A percentile compares a stretch with the other conserved stretches of the same genome.
phyloP scores from a whole-genome alignment of 2,797 vertebrate species.

The Epinephelus coioides region DNA sequence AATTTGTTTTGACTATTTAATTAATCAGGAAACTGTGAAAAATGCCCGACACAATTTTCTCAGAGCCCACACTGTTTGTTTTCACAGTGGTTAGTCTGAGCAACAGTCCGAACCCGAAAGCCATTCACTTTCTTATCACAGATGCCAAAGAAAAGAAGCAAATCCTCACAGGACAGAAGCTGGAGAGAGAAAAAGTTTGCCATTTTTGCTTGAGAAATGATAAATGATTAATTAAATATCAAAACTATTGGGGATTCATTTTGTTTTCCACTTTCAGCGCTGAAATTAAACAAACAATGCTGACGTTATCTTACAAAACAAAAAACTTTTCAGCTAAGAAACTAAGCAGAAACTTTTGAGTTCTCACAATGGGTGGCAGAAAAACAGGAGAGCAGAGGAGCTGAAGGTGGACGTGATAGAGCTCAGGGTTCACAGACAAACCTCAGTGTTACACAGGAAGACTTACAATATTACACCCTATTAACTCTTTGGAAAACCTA shows the following conservation, averaged over 20 bases:
- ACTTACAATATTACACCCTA: background rate
- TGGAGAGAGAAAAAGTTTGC: background rate
- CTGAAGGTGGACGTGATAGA: slow-evolving; percentile 4
- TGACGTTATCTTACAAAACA: background rate
- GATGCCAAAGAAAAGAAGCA: background rate
- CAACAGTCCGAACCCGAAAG: background rate
- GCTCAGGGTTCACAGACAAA: slow-evolving; percentile 24
- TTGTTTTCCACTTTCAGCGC: background rate
- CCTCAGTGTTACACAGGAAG: background rate
- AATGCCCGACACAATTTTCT: no score
- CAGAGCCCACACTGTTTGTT: background rate
- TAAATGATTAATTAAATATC: background rate
- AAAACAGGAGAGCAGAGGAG: background rate
- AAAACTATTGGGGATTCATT: background rate
- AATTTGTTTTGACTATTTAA: background rate
- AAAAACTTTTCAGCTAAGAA: background rate
- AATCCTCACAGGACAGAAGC: background rate
- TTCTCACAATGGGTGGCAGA: background rate
- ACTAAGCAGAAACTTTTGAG: background rate
- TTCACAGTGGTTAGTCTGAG: background rate
- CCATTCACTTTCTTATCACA: background rate
- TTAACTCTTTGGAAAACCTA: background rate
- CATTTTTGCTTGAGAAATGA: background rate
- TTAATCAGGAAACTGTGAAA: background rate
- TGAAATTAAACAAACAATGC: background rate